A percentile compares a stretch with the other conserved stretches of the same genome.
Evolutionary conservation across 2,113 vertebrate genomes (phyloP).

Genomic region (Calonectris borealis): DNA sequence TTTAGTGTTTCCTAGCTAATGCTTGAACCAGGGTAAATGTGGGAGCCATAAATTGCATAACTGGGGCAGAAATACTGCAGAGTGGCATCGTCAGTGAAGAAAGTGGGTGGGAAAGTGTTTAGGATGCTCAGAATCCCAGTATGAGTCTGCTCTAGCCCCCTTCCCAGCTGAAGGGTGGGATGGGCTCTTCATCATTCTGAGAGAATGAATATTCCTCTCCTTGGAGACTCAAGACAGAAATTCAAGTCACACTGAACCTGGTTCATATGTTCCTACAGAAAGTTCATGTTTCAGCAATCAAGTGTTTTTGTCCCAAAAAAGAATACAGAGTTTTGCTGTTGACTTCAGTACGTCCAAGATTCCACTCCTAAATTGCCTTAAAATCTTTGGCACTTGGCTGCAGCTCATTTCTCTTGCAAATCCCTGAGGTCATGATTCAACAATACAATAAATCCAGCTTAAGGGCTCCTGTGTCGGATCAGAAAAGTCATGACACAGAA

Average conservation of each 20-base stretch:
- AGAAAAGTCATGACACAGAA: slow-evolving; percentile 12
- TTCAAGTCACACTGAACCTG: neutral
- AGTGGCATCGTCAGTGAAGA: neutral
- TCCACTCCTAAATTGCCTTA: neutral
- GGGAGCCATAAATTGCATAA: neutral
- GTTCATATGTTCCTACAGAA: neutral
- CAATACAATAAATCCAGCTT: slow-evolving; percentile 51
- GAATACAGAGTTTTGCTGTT: neutral
- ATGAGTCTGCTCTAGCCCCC: neutral
- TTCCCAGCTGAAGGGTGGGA: neutral
- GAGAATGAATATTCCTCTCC: neutral
- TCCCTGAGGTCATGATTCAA: slow-evolving; percentile 40
- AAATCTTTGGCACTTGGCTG: neutral
- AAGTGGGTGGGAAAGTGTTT: neutral
- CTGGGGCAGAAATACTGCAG: neutral
- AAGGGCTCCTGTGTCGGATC: neutral
- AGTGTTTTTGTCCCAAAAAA: neutral
- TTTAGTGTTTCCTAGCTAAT: neutral
- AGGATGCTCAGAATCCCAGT: neutral
- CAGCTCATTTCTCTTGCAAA: slow-evolving; percentile 23
- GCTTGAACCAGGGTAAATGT: neutral
- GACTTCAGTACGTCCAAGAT: neutral
- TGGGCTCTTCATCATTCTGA: neutral
- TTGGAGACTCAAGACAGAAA: neutral
- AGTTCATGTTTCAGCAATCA: neutral